Base-by-base conservation (phyloP, 1,140 invertebrate genomes). In the Lepidurus arcticus region DNA sequence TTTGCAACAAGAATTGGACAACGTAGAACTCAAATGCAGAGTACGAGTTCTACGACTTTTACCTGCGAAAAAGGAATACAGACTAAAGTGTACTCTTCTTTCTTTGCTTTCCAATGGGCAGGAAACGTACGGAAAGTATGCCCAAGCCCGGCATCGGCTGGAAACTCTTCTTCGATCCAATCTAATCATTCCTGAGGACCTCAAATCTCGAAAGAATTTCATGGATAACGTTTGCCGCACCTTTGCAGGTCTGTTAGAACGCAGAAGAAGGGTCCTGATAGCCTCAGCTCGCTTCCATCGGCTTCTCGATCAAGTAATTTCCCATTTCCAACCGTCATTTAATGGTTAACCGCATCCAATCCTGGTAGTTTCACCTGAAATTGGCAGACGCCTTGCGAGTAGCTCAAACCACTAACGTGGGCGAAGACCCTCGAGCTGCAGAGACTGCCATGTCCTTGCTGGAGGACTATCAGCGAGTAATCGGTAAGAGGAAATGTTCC, bases 161-260 rank as follows among this genome's bases (percentile, higher is more conserved):
- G 89, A 90, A 73, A 84, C 82, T 43, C 84, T 91, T 9, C 83
- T 87, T 1, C 85, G 85, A 65, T 85, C 86, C 24, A 87, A 88
- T 43, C 84, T 85, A 34, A 81, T 85, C 44, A 82, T 89, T 34
- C 86, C 86, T 1, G 85, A 89, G 78, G 89, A 91, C 82, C 82
- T 92, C 7, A 85, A 89, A 13, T 89, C 89, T 0, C 91, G 91
- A 79, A 86, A 89, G 80, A 90, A 91, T 81, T 91, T 91, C 82
- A 93, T 94, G 92, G 90, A 94, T 84, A 93, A 92, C 79, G 90
- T 93, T 0, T 92, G 90, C 81, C 88, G 91, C 76, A 92, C 90
- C 82, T 93, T 93, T 82, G 92, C 92, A 0, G 89, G 88, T 42
- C 86, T 92, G n/a, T 83, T 94, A 74, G 92, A 94, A 81, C 87